A percentile compares a stretch with the other conserved stretches of the same genome.
Evolutionary conservation across 2,888 invertebrate species (phyloP).

Genomic region (Pediacus dermestoides): DNA sequence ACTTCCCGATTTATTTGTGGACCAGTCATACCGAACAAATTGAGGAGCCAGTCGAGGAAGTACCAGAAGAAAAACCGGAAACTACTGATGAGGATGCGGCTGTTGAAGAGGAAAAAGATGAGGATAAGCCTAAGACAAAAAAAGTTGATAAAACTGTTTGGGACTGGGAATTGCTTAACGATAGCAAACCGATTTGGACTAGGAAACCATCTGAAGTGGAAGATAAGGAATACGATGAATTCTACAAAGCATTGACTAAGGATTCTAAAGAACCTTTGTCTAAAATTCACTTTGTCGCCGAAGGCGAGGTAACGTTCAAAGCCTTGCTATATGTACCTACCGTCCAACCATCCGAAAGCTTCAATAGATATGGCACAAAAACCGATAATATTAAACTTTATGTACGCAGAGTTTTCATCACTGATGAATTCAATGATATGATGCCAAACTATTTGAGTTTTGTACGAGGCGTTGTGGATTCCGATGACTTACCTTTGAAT

Average conservation of each 20-base stretch:
- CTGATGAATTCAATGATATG: constrained; percentile 99
- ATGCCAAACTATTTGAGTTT: constrained; percentile 97
- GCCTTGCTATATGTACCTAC: constrained; percentile 92
- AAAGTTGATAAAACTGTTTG: constrained; percentile 90
- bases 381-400: constrained; percentile 95
- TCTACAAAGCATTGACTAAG: constrained; percentile 94
- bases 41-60: constrained; percentile 59
- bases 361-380: constrained; percentile 93
- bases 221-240: constrained; percentile 88
- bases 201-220: constrained; percentile 81
- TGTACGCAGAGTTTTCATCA: constrained; percentile 97
- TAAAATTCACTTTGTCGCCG: constrained; percentile 93
- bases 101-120: constrained; percentile 71
- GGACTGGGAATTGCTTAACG: constrained; percentile 97
- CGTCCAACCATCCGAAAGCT: constrained; percentile 86
- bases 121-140: constrained; percentile 76
- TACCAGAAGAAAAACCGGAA: constrained; percentile 55
- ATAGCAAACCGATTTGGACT: constrained; percentile 98
- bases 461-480: constrained; percentile 95
- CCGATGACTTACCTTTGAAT: constrained; percentile 96
- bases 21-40: constrained; percentile 68
- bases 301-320: constrained; percentile 99
- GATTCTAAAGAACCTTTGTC: constrained; percentile 79
- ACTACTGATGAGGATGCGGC: constrained; percentile 55
- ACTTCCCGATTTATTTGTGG: constrained; percentile 98